Conservation (phyloP, 2,113 vertebrate genomes). For the Stigmatopora nigra region DNA sequence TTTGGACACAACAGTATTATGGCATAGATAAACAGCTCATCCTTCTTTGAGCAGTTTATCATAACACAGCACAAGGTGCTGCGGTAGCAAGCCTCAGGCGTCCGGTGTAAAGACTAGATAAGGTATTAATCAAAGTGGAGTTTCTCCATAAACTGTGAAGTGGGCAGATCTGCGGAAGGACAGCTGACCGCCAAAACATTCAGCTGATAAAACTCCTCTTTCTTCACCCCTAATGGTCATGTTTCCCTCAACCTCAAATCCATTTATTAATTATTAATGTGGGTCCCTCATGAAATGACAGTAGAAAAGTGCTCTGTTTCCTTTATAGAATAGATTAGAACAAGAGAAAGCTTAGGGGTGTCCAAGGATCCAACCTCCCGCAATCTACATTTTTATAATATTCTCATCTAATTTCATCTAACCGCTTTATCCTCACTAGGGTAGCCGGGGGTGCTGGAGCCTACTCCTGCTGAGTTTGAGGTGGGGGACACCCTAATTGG, state of each 20-base stretch:
- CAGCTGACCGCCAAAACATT: constrained; percentile 8
- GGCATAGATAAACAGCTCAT: constrained; percentile 17
- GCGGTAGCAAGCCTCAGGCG: constrained; percentile 27
- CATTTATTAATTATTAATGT: constrained; percentile 24
- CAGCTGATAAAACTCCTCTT: not conserved
- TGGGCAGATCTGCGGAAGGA: constrained; percentile 18
- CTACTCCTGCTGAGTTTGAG: too few species aligned
- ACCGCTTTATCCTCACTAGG: too few species aligned
- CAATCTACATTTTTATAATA: too few species aligned
- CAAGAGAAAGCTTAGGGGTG: constrained; percentile 24
- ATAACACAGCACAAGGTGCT: constrained; percentile 13
- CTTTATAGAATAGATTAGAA: constrained; percentile 11
- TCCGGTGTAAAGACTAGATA: not conserved
- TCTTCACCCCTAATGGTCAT: not conserved
- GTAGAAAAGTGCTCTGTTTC: constrained; percentile 22
- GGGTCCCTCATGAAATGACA: constrained; percentile 32
- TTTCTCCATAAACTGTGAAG: constrained; percentile 33
- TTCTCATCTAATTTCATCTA: too few species aligned
- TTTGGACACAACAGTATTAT: constrained; percentile 6
- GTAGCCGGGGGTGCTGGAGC: too few species aligned
- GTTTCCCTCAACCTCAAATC: not conserved
- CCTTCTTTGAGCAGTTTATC: constrained; percentile 27
- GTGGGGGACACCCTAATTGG: too few species aligned
- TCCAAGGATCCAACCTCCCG: too few species aligned
- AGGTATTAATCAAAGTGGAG: constrained; percentile 31